Conservation (phyloP, 2,797 vertebrate genomes). For the Centroberyx gerrardi region DNA sequence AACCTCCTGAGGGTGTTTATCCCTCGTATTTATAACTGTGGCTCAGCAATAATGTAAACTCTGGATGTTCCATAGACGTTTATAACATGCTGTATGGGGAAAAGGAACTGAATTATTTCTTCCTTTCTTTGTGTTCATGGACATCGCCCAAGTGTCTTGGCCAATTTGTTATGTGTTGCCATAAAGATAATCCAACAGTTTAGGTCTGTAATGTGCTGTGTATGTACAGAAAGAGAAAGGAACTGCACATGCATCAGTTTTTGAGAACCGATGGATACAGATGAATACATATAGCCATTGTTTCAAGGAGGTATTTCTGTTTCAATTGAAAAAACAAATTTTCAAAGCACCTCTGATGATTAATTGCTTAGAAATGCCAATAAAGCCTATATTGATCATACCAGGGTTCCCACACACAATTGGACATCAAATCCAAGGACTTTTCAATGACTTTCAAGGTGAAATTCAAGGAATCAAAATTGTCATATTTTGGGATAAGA, state of each 20-base stretch:
- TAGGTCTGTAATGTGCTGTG: background rate
- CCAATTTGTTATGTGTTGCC: constrained; percentile 36
- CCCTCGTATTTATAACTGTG: constrained; percentile 72
- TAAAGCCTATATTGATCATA: too few species aligned
- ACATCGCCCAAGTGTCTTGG: constrained; percentile 15
- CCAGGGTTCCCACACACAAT: too few species aligned
- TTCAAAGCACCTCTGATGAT: too few species aligned
- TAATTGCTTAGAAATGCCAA: too few species aligned
- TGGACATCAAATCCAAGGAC: too few species aligned
- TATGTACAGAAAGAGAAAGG: background rate
- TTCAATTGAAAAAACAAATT: background rate
- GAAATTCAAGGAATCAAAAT: too few species aligned
- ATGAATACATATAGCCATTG: constrained; percentile 12
- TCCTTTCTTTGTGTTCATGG: constrained; percentile 77
- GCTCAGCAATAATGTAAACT: constrained; percentile 70
- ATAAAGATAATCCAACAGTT: constrained; percentile 11
- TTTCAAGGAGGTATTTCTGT: too few species aligned
- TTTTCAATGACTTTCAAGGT: too few species aligned
- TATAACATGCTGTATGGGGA: constrained; percentile 28
- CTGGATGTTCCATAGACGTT: constrained; percentile 49
- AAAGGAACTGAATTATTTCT: constrained; percentile 73
- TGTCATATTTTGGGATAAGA: too few species aligned
- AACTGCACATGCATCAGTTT: too few species aligned
- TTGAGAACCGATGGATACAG: too few species aligned
- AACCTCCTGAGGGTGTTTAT: constrained; percentile 74